phyloP scores from a whole-genome alignment of 2,888 invertebrate genomes.

The Calameuta pallipes region DNA sequence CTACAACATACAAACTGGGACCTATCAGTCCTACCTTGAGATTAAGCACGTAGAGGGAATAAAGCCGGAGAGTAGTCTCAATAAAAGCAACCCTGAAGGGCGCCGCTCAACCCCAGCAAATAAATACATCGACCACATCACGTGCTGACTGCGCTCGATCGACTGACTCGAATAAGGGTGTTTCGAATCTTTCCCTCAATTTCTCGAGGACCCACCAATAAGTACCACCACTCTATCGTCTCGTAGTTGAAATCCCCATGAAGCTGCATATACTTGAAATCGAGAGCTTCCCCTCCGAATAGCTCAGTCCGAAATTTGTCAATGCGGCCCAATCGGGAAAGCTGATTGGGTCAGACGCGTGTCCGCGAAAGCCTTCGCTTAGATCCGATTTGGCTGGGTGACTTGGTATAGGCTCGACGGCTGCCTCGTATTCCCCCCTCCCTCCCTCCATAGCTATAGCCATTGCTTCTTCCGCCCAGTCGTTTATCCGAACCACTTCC shows the following conservation, averaged over 20 bases:
- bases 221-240: not conserved
- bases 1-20: not conserved
- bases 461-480: not conserved
- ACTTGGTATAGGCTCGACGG: not conserved
- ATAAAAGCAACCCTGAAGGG: constrained; percentile 50
- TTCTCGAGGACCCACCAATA: not conserved
- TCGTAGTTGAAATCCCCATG: not conserved
- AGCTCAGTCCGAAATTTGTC: not conserved
- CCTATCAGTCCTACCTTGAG: constrained; percentile 4
- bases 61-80: constrained; percentile 30
- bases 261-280: not conserved
- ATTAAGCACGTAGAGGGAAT: constrained; percentile 32
- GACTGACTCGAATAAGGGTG: not conserved
- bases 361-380: not conserved
- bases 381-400: constrained; percentile 3
- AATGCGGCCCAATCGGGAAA: not conserved
- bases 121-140: constrained; percentile 46
- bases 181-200: not conserved
- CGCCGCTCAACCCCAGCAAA: constrained; percentile 37
- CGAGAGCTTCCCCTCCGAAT: not conserved
- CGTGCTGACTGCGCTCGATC: constrained; percentile 32
- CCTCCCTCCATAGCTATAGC: not conserved
- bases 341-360: constrained; percentile 2
- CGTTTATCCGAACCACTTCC: not conserved
- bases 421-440: not conserved